A percentile compares a stretch with the other conserved stretches of the same genome.
Evolutionary conservation across 2,888 invertebrate genomes (phyloP).

Genomic region (Smittia sp.): DNA sequence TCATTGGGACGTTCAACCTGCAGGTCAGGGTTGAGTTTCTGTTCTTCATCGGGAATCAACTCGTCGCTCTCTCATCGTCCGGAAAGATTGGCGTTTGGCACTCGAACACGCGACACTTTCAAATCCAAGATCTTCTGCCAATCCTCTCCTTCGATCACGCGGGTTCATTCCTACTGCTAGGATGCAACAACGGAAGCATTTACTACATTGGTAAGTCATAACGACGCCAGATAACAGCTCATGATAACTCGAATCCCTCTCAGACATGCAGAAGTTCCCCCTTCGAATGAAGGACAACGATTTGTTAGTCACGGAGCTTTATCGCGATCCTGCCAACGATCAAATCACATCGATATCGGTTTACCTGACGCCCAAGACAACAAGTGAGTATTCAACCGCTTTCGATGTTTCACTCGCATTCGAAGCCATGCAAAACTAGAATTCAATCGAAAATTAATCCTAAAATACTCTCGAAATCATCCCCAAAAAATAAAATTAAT

Average conservation of each 20-base stretch:
- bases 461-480: background rate
- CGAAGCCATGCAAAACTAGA: background rate
- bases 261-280: conserved; percentile 99
- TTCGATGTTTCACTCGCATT: conserved; percentile 5
- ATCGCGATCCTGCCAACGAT: conserved; percentile 90
- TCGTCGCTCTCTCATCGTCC: conserved; percentile 90
- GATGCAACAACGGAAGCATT: conserved; percentile 94
- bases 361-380: conserved; percentile 98
- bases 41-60: conserved; percentile 95
- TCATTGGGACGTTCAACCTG: conserved; percentile 85
- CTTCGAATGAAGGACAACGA: conserved; percentile 99
- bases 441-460: background rate
- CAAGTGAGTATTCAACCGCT: conserved; percentile 67
- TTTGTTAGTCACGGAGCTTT: conserved; percentile 92
- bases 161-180: conserved; percentile 90
- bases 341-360: conserved; percentile 97
- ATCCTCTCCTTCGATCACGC: conserved; percentile 96
- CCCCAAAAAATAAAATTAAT: conserved; percentile 18
- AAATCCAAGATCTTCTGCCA: conserved; percentile 92
- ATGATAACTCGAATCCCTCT: conserved; percentile 44
- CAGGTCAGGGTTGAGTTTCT: conserved; percentile 91
- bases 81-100: conserved; percentile 99
- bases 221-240: conserved; percentile 33
- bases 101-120: conserved; percentile 98
- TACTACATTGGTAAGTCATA: conserved; percentile 82